phyloP scores from a whole-genome alignment of 2,888 invertebrate species.

The Mactromeris polynyma region DNA sequence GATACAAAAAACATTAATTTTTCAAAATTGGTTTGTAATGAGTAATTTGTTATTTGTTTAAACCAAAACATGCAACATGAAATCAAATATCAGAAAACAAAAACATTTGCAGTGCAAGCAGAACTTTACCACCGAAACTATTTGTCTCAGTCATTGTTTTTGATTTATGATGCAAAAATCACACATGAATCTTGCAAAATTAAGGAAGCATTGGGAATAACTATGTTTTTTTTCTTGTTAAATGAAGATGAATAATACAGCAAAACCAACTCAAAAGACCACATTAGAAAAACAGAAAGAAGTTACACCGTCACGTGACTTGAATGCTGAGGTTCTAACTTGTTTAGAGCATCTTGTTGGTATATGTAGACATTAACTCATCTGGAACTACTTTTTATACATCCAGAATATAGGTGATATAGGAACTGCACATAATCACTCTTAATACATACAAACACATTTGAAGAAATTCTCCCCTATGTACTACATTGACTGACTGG shows the following conservation, averaged over 20 bases:
- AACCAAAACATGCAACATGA: not conserved
- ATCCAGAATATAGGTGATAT: no score
- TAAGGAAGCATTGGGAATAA: conserved; percentile 6
- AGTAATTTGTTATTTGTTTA: conserved; percentile 2
- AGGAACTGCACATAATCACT: no score
- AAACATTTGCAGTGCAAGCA: not conserved
- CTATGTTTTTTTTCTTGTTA: not conserved
- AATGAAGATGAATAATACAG: not conserved
- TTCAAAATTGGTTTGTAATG: no score
- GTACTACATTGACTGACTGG: no score
- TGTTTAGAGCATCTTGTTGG: no score
- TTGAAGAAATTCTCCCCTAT: no score
- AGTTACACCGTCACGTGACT: no score
- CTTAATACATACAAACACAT: no score
- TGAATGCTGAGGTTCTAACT: no score
- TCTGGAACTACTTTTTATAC: no score
- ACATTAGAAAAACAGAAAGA: no score
- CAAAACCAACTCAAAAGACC: not conserved
- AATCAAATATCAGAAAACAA: not conserved
- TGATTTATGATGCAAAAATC: not conserved
- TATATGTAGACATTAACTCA: no score
- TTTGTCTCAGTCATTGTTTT: not conserved
- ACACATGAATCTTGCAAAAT: not conserved
- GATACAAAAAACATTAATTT: not conserved
- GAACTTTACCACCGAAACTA: not conserved